Base-by-base conservation (phyloP, 2,797 vertebrate species). In the Chanos chanos region DNA sequence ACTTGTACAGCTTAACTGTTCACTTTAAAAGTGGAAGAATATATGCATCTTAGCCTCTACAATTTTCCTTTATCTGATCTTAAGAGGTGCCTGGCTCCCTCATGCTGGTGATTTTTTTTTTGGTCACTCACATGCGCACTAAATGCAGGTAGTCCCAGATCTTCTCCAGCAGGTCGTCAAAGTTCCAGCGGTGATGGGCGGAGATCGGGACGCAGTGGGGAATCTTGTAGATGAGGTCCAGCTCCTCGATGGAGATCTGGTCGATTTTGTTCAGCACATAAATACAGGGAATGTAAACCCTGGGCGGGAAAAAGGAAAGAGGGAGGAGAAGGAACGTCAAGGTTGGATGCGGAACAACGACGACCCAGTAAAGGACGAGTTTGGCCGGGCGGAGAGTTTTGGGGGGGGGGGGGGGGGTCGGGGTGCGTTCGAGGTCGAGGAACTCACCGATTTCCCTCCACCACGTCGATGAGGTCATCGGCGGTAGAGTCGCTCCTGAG, bases 181-280 rank as follows among this genome's bases (percentile, higher is more conserved):
- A 99, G 86, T 99, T 99, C 97, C 97, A 99, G 80, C 94, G 95
- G 77, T 97, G 94, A 83, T 99, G 97, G 51, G 97, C 97, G 1
- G 97, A 99, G 83, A 99, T 99, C 1, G 97, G 96, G 0, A 99
- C 97, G 8, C 92, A 94, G 82, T 99, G 97, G 15, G 95, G 95
- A 21, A 99, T 94, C 83, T 97, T 98, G 84, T 99, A 99, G 85
- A 99, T 99, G 61, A 99, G 89, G 78, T 99, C 96, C 5, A 99
- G 86, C 74, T 99, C 97, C 79, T 99, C 97, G 13, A 99, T 94
- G 57, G 97, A 99, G 81, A 99, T 99, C 85, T 99, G 97, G 80
- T 99, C 96, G 2, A 99, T 99, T 88, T 99, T 99, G 87, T 99
- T 99, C 53, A 99, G 81, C 71, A 99, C 96, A 3, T 97, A 99